Conservation (phyloP, 35 echinoderm and acorn worm genomes). For the Anneissia japonica region DNA sequence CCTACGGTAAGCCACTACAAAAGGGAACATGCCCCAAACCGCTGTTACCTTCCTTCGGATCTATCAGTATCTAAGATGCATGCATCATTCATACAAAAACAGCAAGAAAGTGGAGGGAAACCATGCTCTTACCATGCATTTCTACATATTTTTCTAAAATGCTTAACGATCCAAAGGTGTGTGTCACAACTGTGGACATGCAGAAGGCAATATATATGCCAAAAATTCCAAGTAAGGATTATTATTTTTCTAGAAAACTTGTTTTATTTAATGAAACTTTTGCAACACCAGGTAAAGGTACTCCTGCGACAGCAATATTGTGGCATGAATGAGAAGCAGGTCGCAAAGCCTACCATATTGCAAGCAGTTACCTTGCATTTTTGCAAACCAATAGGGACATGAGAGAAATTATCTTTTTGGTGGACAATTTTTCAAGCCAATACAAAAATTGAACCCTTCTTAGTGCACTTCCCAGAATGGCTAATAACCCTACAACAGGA, state of each 20-base stretch:
- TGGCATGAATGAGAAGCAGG: constrained; percentile 60
- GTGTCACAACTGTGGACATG: constrained; percentile 39
- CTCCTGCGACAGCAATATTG: background rate
- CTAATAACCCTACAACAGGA: constrained; percentile 19
- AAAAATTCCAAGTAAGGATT: constrained; percentile 29
- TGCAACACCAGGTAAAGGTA: constrained; percentile 40
- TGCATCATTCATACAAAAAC: background rate
- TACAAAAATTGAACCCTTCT: constrained; percentile 35
- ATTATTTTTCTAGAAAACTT: constrained; percentile 37
- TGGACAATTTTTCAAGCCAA: constrained; percentile 34
- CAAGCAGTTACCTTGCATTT: constrained; percentile 24
- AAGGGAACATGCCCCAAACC: constrained; percentile 9
- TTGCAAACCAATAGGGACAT: constrained; percentile 17
- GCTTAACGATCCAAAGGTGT: background rate
- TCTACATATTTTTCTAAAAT: constrained; percentile 9
- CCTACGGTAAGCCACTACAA: constrained; percentile 23
- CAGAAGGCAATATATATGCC: constrained; percentile 33
- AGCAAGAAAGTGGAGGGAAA: too few species aligned
- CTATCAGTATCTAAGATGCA: background rate
- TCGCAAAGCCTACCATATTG: constrained; percentile 36
- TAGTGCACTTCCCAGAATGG: constrained; percentile 17
- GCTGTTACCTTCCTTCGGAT: constrained; percentile 17
- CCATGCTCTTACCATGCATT: constrained; percentile 17
- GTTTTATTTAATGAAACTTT: constrained; percentile 49
- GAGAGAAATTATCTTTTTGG: constrained; percentile 5